Evolutionary conservation across 2,113 vertebrate species (phyloP).

Genomic region (Gopherus flavomarginatus): DNA sequence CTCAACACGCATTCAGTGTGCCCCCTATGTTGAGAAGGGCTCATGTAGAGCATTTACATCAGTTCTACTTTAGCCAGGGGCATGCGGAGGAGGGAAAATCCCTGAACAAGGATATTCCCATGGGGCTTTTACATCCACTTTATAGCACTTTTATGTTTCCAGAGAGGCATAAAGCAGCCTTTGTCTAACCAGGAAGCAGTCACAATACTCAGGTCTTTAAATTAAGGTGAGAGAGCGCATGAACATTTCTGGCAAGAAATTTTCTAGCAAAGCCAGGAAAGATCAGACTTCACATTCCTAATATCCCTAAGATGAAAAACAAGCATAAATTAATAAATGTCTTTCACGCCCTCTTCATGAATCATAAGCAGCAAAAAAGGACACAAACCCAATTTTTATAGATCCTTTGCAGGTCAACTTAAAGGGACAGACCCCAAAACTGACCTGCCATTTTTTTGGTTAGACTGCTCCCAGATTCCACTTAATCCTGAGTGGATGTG

Average conservation of each 20-base stretch:
- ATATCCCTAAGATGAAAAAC: background rate
- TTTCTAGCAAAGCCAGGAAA: background rate
- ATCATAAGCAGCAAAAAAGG: background rate
- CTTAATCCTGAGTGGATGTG: background rate
- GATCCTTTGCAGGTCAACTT: background rate
- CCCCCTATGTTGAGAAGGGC: background rate
- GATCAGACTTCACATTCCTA: background rate
- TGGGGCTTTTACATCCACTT: background rate
- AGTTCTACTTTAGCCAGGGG: background rate
- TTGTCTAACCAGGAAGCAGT: background rate
- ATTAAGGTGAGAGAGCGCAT: background rate
- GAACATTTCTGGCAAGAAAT: background rate
- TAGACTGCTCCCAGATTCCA: conserved; percentile 11
- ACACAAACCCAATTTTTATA: background rate
- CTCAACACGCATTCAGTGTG: background rate
- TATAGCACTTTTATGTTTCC: background rate
- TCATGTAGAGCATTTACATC: background rate
- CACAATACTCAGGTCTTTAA: background rate
- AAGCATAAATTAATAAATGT: background rate
- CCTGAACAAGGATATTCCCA: background rate
- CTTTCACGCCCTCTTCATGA: background rate
- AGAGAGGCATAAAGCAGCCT: background rate
- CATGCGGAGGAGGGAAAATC: no score
- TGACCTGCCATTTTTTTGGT: conserved; percentile 9
- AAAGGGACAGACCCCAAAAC: background rate